phyloP scores from a whole-genome alignment of 2,797 vertebrate genomes.

The Sitta carolinensis region DNA sequence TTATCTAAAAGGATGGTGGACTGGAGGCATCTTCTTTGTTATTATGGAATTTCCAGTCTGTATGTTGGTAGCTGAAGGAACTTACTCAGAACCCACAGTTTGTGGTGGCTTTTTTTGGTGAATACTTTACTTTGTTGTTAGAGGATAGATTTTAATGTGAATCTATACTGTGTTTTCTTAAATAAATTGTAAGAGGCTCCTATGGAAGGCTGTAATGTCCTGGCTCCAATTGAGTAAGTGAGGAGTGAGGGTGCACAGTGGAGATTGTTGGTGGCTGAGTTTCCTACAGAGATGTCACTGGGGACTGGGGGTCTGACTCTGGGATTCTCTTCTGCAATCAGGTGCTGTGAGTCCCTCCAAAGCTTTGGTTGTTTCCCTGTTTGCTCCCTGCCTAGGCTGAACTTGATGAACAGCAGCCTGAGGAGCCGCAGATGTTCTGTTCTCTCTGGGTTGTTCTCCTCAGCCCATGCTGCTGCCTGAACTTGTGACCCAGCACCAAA shows the following conservation, averaged over 20 bases:
- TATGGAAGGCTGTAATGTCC: neutral
- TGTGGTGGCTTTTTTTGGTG: neutral
- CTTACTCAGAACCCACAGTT: neutral
- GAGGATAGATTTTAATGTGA: neutral
- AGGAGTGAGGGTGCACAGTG: neutral
- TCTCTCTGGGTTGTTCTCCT: neutral
- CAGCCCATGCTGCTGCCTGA: conserved; percentile 28
- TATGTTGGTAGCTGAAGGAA: neutral
- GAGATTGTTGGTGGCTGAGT: neutral
- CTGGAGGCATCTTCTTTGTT: neutral
- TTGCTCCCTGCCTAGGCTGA: conserved; percentile 5
- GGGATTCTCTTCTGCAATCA: neutral
- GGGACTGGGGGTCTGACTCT: neutral
- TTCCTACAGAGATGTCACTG: neutral
- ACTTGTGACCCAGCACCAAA: neutral
- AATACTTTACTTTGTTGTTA: neutral
- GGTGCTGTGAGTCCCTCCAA: neutral
- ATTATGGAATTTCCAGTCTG: neutral
- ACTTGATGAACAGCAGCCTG: neutral
- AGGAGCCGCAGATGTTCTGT: conserved; percentile 16
- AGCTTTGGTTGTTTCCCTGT: neutral
- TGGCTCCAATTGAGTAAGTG: neutral
- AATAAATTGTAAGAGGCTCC: neutral
- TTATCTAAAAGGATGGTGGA: neutral
- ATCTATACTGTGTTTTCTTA: neutral